Conservation (phyloP, 2,797 vertebrate species). For the Brachyalestes nurse region DNA sequence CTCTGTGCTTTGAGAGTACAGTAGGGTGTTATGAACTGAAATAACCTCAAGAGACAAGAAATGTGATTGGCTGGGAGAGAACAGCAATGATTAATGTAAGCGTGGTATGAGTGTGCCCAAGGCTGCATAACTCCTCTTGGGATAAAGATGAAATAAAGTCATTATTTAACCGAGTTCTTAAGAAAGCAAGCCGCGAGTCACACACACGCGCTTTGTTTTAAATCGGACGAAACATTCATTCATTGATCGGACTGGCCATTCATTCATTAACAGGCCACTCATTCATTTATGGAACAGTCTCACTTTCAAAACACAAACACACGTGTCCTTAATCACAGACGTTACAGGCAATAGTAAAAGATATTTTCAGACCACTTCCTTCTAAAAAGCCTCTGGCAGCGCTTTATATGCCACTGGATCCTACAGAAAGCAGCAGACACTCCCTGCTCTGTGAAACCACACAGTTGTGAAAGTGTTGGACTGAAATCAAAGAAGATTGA, state of each 20-base stretch:
- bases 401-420: conserved; percentile 28
- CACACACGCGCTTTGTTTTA: neutral
- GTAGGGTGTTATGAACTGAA: neutral
- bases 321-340: neutral
- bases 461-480: neutral
- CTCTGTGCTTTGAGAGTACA: neutral
- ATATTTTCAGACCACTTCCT: neutral
- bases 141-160: neutral
- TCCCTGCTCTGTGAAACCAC: conserved; percentile 7
- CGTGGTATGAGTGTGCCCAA: neutral
- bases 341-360: neutral
- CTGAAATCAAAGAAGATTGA: neutral
- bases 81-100: neutral
- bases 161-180: conserved; percentile 1
- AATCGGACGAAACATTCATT: neutral
- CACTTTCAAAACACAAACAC: too few species aligned
- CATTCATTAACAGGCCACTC: conserved; percentile 2
- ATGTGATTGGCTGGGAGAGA: conserved; percentile 1
- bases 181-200: neutral
- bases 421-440: conserved; percentile 1
- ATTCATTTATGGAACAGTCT: neutral
- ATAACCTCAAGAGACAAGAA: neutral
- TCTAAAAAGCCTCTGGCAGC: neutral
- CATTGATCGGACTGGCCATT: neutral
- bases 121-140: neutral